Base-by-base conservation (phyloP, 2,888 invertebrate genomes). In the Lasioglossum zephyrum region DNA sequence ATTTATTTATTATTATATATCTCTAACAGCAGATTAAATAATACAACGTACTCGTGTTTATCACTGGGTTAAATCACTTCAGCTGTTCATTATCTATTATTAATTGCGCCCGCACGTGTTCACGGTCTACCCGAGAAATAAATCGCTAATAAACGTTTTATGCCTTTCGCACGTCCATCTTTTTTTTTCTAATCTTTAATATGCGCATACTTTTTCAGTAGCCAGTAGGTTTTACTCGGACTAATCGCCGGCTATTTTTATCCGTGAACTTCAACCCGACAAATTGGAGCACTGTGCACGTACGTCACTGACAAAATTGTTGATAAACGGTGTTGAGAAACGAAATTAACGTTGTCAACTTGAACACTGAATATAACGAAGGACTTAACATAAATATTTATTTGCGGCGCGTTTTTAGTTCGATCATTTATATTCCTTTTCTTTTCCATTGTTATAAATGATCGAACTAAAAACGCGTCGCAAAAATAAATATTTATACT, bases 251-350 rank as follows among this genome's bases (percentile, higher is more conserved):
- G 36, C 22, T 69, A 69, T 69, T 22, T 69, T 36, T 69, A 69
- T 22, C 66, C 66, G 66, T 22, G 66, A 69, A 39, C 66, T 69
- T 69, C 39, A 39, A 69, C 36, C 66, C 66, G 66, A 69, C 36
- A 69, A 69, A 39, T 69, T 22, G 66, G 66, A 69, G 22, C 22
- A 22, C 8, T 22, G 8, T 18, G 8, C 63, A 6, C 26, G n/a
- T 31, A 5, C 13, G 31, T 16, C 26, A 39, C 36, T 36, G 66
- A 22, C 22, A 1, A 69, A 39, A 69, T 69, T 39, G 66, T 69
- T 69, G 36, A 57, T 57, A n/a, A 57, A n/a, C 57, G 4, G 4
- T n/a, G 57, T 57, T 57, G n/a, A n/a, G 1, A n/a, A 57, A 57
- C 11, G n/a, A n/a, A 57, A 57, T 57, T 57, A 57, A n/a, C 22